phyloP scores from a whole-genome alignment of 2,113 vertebrate species.

The Hypocryptadius cinnamomeus region DNA sequence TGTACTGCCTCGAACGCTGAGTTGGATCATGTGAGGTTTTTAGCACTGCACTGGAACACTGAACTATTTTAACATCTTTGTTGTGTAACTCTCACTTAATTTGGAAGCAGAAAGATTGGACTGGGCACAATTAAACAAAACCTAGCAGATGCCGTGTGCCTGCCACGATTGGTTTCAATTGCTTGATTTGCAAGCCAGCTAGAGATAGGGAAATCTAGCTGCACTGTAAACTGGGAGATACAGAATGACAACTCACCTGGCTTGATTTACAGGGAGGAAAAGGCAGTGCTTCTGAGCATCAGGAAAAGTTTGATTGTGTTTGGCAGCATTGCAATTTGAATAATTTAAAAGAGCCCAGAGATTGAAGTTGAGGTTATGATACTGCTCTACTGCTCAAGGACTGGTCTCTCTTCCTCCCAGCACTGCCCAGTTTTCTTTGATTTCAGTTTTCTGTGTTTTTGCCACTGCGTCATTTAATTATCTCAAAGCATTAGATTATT shows the following conservation, averaged over 20 bases:
- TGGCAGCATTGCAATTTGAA: background rate
- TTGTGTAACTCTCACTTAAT: background rate
- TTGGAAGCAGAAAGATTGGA: background rate
- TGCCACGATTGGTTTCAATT: background rate
- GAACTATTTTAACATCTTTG: background rate
- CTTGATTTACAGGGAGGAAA: background rate
- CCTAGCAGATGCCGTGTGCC: background rate
- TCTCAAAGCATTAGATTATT: background rate
- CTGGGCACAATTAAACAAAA: background rate
- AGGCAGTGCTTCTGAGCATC: background rate
- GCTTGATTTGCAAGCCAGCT: background rate
- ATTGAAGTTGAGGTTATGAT: background rate
- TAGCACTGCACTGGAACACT: background rate
- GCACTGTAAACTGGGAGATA: background rate
- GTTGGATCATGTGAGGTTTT: background rate
- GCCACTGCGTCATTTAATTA: background rate
- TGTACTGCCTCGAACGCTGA: background rate
- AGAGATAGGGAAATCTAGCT: background rate
- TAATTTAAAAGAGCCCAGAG: background rate
- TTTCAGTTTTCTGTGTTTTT: background rate
- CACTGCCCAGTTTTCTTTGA: background rate
- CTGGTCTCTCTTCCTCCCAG: background rate
- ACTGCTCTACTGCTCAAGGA: background rate
- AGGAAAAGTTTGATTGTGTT: background rate
- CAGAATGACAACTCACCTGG: fast-evolving